Evolutionary conservation across 2,113 vertebrate genomes (phyloP), one percentile per base, ranked within the genome.

Genomic region (Neogale vison): DNA sequence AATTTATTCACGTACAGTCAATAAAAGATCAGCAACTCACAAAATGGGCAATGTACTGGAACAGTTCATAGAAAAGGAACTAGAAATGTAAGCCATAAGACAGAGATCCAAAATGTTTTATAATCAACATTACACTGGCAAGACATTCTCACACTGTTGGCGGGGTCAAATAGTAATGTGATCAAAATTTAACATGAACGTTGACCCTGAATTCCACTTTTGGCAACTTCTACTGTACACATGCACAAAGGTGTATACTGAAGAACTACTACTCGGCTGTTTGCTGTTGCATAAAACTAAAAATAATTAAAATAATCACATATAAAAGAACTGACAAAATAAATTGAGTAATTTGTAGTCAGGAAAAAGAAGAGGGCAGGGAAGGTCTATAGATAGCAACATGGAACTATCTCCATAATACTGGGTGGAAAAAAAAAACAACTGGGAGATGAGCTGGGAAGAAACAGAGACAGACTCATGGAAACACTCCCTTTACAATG

Each of bases 11-110:
- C 52, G 79, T 42, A 90, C 21, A 76, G 34, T 76, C 39, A 90
- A 57, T 85, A 69, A 82, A 90, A 92, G 20, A 83, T 12, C 24
- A 93, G 39, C 83, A 81, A 92, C 61, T 97, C n/a, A 71, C 88
- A 71, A 92, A 82, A 76, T 57, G n/a, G 23, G 55, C 20, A 65
- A 94, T 59, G 26, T 59, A 81, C 18, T 76, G 8, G 7, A 92
- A 88, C 1, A 80, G 39, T 67, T 91, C 59, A n/a, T 3, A 87
- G 55, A 81, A 95, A 88, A 72, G 57, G 31, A 83, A 93, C 82
- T 14, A 74, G 15, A 88, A 83, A 45, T 55, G 2, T 18, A 83
- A 95, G 36, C 13, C 47, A 6, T 77, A 79, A 65, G 8, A 85
- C 0, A 84, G 31, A 80, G 29, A 95, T 71, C 3, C 86, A 88